Evolutionary conservation across 2,888 invertebrate genomes (phyloP), one percentile per base, ranked within the genome.

Genomic region (Dolichopus griseipennis): DNA sequence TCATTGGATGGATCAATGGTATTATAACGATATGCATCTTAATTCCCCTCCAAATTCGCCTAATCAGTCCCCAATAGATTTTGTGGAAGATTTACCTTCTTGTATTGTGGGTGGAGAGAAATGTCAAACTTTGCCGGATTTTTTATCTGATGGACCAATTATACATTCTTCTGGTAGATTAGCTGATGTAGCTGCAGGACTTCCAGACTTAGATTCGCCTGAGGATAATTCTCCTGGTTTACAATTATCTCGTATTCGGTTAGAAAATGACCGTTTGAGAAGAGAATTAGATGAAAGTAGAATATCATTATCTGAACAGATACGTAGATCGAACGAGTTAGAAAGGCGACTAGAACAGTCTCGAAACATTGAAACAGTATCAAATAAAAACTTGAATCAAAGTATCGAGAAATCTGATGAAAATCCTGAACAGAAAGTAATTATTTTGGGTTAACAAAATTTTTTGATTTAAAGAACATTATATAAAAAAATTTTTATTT

Each of bases 1-100:
- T 80, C 93, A 93, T 80, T 85, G 93, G 79, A 85, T 92, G 73
- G 88, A 93, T 61, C 91, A 91, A 76, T 80, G 79, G 78, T 78
- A 79, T 71, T 75, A 74, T 34, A 78, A 78, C 69, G 79, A 78
- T n/a, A 76, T 78, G 72, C 77, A 78, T 69, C 74, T 76, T 1
- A 76, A 75, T 65, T 80, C 81, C 37, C 77, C 79, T 9, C 78
- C 78, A 4, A 79, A 77, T 64, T 80, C 81, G 0, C 74, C 73
- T 2, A 69, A 72, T 20, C 34, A 33, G 61, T 72, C 74, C 1
- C 78, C 79, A 0, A 70, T 75, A 37, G 76, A 76, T 68, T 76
- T 76, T 70, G 74, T 74, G 10, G 76, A 77, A 33, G 78, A 76
- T 70, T 65, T 73, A 65, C 70, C 72, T 18, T 69, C 67, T 18